These are phyloP conservation scores for Hyphantria cunea DNA, from an alignment of 1,140 invertebrate species.

Conservation along the genomic window DNA sequence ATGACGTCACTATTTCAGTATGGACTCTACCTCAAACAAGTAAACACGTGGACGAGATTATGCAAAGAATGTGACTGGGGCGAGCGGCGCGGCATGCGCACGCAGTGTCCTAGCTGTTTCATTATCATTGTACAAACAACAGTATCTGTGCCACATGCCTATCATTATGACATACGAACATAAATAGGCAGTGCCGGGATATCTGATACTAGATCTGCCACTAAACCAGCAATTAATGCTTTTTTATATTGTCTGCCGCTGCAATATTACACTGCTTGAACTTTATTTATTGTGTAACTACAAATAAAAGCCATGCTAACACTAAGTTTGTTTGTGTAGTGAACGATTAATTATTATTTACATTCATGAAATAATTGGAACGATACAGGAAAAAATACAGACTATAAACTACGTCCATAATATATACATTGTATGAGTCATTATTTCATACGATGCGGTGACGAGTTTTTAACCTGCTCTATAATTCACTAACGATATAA, in stretches of 20 bases:
- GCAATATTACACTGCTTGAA: slow-evolving; percentile 3
- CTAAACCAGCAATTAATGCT: slow-evolving; percentile 22
- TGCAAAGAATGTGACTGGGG: slow-evolving; percentile 37
- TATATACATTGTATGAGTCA: slow-evolving; percentile 7
- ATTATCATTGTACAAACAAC: slow-evolving; percentile 70
- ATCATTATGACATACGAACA: slow-evolving; percentile 48
- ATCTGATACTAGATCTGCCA: slow-evolving; percentile 2
- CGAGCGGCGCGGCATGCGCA: slow-evolving; percentile 40
- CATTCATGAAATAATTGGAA: slow-evolving; percentile 2
- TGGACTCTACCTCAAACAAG: slow-evolving; percentile 27
- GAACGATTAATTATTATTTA: no score
- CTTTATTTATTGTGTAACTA: background rate
- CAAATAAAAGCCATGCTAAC: no score
- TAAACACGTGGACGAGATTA: slow-evolving; percentile 52
- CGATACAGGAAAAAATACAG: background rate
- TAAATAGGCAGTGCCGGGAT: slow-evolving; percentile 34
- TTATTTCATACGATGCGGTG: background rate
- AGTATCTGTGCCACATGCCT: slow-evolving; percentile 52
- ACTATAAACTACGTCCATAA: slow-evolving; percentile 1
- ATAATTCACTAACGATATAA: slow-evolving; percentile 16
- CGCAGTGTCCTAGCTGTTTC: slow-evolving; percentile 45
- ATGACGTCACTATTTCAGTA: slow-evolving; percentile 27
- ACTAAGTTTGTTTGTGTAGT: no score
- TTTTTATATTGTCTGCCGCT: slow-evolving; percentile 10
- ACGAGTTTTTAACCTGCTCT: slow-evolving; percentile 13